Evolutionary conservation across 1,140 invertebrate genomes (phyloP), one percentile per base, ranked within the genome.

Genomic region (Gryllus bimaculatus): DNA sequence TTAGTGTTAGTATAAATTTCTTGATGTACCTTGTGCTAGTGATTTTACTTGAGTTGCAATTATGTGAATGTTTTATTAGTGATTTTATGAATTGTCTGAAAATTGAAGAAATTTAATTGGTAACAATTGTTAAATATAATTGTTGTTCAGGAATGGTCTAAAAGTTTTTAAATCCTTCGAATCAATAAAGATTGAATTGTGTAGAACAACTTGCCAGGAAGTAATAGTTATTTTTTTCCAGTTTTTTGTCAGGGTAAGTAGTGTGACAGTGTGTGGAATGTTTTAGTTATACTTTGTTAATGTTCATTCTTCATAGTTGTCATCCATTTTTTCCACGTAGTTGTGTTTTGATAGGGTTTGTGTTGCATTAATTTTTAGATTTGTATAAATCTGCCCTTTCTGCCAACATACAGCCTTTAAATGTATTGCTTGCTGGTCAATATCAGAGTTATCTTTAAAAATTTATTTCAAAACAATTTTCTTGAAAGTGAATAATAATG

Each of bases 361-460:
- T 66, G 54, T 66, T 66, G 54, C 54, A 66, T 66, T 66, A 66
- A 13, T 66, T 66, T 13, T 10, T 13, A 13, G 10, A 66, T 66
- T 66, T 66, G 54, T 66, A 66, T 66, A 66, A 66, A 66, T 66
- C 54, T 66, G 54, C 54, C 54, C 54, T 66, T 66, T 66, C 54
- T 66, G 54, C 54, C 54, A 66, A 18, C 10, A 66, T 13, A 66
- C 18, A 10, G 10, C 10, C 54, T 18, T 18, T 66, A 66, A 66
- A 66, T 66, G 54, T 66, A 13, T 66, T 66, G 7, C 54, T 66
- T 66, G 54, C 54, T 66, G 54, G 7, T 66, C 54, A 66, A 66
- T 66, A 66, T 66, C 54, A 66, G 54, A 66, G 18, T 0, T 10
- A 18, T 2, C 54, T 66, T 1, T 66, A 66, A 39, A 39, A 1